phyloP scores from a whole-genome alignment of 2,113 vertebrate species.

The Rhinogobius similis region DNA sequence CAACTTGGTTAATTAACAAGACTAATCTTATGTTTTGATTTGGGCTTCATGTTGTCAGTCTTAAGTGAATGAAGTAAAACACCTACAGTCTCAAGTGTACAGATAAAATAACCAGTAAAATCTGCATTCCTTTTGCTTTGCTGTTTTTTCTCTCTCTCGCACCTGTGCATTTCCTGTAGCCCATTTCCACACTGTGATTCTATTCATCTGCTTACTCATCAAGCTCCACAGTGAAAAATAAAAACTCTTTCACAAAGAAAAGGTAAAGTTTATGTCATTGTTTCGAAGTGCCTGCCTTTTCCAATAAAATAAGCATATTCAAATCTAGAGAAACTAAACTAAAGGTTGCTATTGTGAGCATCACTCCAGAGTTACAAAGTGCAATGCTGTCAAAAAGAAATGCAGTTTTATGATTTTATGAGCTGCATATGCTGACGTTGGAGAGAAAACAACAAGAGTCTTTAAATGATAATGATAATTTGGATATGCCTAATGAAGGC shows the following conservation, averaged over 20 bases:
- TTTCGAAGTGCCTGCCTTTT: conserved; percentile 8
- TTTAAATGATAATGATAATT: conserved; percentile 13
- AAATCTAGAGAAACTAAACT: background rate
- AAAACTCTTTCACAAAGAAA: conserved; percentile 18
- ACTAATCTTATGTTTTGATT: conserved; percentile 8
- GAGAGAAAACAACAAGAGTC: background rate
- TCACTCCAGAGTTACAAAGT: background rate
- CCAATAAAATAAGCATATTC: conserved; percentile 21
- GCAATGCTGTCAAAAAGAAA: background rate
- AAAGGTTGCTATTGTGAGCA: background rate
- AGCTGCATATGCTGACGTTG: background rate
- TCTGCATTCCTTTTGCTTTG: background rate
- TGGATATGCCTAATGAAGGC: conserved; percentile 7
- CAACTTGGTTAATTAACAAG: background rate
- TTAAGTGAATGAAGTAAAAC: background rate
- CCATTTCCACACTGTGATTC: conserved; percentile 28
- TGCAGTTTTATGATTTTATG: background rate
- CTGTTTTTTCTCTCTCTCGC: conserved; percentile 13
- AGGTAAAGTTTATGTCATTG: conserved; percentile 9
- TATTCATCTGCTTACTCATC: conserved; percentile 17
- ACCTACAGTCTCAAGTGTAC: background rate
- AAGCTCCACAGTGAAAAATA: conserved; percentile 22
- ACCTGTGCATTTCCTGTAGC: conserved; percentile 23
- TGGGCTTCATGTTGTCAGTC: conserved; percentile 1
- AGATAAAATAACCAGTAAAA: conserved; percentile 22